Evolutionary conservation across 2,888 invertebrate species (phyloP), one percentile per base, ranked within the genome.

Genomic region (Nomada hirtipes): DNA sequence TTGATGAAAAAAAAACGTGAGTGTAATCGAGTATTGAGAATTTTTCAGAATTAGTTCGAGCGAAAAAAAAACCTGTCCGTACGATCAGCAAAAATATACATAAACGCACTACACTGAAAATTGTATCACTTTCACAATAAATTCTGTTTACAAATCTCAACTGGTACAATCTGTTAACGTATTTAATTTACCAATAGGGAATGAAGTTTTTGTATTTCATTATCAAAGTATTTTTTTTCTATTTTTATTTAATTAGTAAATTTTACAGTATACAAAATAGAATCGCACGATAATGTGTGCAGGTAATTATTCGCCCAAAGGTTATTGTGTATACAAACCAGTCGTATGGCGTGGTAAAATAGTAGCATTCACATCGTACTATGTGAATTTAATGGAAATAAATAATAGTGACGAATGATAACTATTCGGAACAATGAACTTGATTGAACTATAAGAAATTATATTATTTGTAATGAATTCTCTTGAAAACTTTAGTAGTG

Each of bases 381-480:
- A 63, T 72, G 68, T 50, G 73, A 72, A 65, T 23, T 20, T 69
- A 77, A 82, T 84, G 65, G 64, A 69, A 88, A 87, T 85, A 85
- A 87, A 88, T 87, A 85, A 84, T 80, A 68, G 77, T 78, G 60
- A 74, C 79, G 61, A 64, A 79, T 52, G 68, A 73, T 72, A 77
- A 82, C 47, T 61, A 70, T 68, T 72, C 55, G 52, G 64, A 42
- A 64, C 70, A 68, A 18, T 10, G 59, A 13, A 61, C 23, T 26
- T 71, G 72, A 63, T 77, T 65, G 42, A 69, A 47, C 36, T 52
- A 11, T 15, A 29, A 47, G 26, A 64, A 55, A n/a, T 70, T 61
- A 23, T 57, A 23, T 57, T 53, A 18, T 53, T 0, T n/a, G 53
- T 53, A 53, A 53, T 20, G 53, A 44, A 47, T 36, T 36, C 7